Evolutionary conservation across 2,888 invertebrate species (phyloP).

Genomic region (Aphidius colemani): DNA sequence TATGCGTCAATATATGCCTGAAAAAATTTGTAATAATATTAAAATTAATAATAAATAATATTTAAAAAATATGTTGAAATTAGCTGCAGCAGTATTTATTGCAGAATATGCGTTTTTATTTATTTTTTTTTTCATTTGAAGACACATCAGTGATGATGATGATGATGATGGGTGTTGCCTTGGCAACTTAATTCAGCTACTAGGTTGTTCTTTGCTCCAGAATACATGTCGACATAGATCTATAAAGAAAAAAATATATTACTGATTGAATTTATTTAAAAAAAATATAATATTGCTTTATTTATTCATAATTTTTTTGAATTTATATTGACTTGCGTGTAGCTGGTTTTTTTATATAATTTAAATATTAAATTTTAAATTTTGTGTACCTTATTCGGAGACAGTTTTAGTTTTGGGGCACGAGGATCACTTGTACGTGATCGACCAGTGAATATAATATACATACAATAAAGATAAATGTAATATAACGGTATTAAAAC

Average conservation of each 20-base stretch:
- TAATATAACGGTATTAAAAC: conserved; percentile 19
- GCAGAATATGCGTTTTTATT: too few relatives aligned
- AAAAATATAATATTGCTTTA: too few relatives aligned
- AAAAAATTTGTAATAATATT: too few relatives aligned
- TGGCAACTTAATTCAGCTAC: neutral
- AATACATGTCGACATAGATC: too few relatives aligned
- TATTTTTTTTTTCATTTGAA: too few relatives aligned
- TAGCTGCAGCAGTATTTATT: neutral
- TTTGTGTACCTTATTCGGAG: conserved; percentile 11
- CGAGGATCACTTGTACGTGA: conserved; percentile 13
- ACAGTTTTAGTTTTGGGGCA: neutral
- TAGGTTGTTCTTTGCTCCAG: neutral
- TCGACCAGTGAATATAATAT: neutral
- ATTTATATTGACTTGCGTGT: too few relatives aligned
- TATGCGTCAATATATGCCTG: neutral
- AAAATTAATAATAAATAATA: too few relatives aligned
- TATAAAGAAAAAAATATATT: neutral
- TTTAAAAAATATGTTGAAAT: neutral
- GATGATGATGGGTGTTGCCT: conserved; percentile 10
- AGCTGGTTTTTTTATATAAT: too few relatives aligned
- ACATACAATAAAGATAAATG: conserved; percentile 1
- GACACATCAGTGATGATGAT: too few relatives aligned
- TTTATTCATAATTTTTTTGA: too few relatives aligned
- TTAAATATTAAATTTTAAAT: neutral
- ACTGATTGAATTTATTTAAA: too few relatives aligned